Conservation (phyloP, 2,113 vertebrate species). For the Machaerirhynchus nigripectus region DNA sequence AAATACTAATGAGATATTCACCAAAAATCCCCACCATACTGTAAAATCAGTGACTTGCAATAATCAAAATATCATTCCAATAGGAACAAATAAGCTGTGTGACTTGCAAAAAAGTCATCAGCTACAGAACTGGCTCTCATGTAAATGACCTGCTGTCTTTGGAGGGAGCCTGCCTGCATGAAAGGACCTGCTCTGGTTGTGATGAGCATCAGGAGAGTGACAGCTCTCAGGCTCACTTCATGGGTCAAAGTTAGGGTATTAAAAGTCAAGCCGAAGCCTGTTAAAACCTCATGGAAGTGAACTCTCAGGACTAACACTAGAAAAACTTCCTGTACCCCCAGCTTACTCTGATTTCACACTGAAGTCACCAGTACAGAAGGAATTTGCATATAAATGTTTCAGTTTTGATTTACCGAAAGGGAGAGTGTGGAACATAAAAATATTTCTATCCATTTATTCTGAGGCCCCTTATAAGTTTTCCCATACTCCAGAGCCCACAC, state of each 20-base stretch:
- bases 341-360: not conserved
- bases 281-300: not conserved
- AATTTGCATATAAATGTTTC: not conserved
- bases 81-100: not conserved
- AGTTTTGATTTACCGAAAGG: not conserved
- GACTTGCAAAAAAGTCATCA: not conserved
- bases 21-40: not conserved
- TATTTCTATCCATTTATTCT: not conserved
- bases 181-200: not conserved
- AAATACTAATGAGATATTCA: not conserved
- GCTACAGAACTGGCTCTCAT: not conserved
- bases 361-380: not conserved
- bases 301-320: not conserved
- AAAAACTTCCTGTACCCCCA: not conserved
- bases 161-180: not conserved
- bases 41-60: not conserved
- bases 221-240: not conserved
- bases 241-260: not conserved
- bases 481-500: conserved; percentile 25
- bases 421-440: not conserved
- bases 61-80: not conserved
- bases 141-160: not conserved
- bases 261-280: not conserved
- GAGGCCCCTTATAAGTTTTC: conserved; percentile 11
- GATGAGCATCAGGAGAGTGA: not conserved